Evolutionary conservation across 2,113 vertebrate species (phyloP).

Genomic region (Rhinopomastus cyanomelas): DNA sequence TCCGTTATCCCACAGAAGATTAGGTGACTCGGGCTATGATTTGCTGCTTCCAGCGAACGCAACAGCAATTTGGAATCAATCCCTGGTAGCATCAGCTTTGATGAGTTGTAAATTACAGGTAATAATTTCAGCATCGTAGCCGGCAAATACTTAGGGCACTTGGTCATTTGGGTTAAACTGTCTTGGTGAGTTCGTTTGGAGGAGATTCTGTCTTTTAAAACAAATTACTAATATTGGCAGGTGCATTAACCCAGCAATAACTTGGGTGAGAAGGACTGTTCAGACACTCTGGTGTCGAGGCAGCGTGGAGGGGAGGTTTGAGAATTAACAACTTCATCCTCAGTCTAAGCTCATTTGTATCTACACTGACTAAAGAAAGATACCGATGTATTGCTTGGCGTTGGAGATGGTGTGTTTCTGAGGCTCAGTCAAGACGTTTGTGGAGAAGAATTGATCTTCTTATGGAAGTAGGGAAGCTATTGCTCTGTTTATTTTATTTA

Average conservation of each 20-base stretch:
- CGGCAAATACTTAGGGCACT: not conserved
- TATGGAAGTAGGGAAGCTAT: not conserved
- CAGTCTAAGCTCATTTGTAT: not conserved
- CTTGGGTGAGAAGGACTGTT: not conserved
- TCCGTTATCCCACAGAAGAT: not conserved
- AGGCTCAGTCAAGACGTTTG: not conserved
- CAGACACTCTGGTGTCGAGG: not conserved
- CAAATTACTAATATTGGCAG: not conserved
- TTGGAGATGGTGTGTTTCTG: not conserved
- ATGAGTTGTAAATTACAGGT: not conserved
- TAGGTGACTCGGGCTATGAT: not conserved
- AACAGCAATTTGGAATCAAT: not conserved
- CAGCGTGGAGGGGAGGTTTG: not conserved
- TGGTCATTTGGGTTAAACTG: not conserved
- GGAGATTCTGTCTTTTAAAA: not conserved
- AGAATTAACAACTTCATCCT: not conserved
- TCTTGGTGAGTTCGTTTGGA: not conserved
- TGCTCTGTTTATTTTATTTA: not conserved
- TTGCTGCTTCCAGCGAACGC: not conserved
- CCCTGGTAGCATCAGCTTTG: not conserved
- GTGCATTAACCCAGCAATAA: not conserved
- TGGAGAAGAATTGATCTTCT: not conserved
- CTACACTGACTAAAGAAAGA: not conserved
- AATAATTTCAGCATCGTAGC: accelerated
- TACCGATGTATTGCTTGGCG: not conserved